Evolutionary conservation across 2,797 vertebrate genomes (phyloP).

Genomic region (Acridotheres tristis): DNA sequence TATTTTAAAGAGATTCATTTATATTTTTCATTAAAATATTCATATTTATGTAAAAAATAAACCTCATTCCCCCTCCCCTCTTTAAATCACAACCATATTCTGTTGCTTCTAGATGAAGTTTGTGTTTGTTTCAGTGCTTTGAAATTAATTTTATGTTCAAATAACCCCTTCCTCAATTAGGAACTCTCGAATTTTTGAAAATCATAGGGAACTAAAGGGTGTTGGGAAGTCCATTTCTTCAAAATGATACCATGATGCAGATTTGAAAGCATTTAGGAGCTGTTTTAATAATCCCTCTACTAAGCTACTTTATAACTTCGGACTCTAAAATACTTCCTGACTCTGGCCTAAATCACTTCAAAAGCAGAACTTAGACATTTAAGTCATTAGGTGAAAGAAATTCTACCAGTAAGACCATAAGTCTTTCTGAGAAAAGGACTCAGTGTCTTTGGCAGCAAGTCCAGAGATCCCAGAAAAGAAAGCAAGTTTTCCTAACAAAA

Average conservation of each 20-base stretch:
- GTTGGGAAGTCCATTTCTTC: not conserved
- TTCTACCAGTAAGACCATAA: rapidly evolving
- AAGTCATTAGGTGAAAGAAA: not conserved
- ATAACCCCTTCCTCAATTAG: not conserved
- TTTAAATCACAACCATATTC: not conserved
- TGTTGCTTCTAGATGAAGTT: not conserved
- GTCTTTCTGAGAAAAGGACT: not conserved
- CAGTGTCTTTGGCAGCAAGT: not conserved
- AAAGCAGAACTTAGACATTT: not conserved
- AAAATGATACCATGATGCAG: not conserved
- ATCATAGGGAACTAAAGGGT: not conserved
- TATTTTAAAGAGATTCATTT: not conserved
- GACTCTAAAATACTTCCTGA: not conserved
- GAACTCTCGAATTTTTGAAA: not conserved
- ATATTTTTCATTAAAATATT: not conserved
- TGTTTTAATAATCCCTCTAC: not conserved
- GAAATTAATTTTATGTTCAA: not conserved
- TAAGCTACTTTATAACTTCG: not conserved
- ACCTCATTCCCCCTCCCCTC: rapidly evolving
- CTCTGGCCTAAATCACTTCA: not conserved
- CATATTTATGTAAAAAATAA: not conserved
- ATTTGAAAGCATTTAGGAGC: not conserved
- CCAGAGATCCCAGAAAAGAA: not conserved
- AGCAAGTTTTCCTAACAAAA: not conserved
- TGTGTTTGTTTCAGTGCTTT: not conserved